Base-by-base conservation (phyloP, 2,113 vertebrate genomes). In the Microtus montanus region DNA sequence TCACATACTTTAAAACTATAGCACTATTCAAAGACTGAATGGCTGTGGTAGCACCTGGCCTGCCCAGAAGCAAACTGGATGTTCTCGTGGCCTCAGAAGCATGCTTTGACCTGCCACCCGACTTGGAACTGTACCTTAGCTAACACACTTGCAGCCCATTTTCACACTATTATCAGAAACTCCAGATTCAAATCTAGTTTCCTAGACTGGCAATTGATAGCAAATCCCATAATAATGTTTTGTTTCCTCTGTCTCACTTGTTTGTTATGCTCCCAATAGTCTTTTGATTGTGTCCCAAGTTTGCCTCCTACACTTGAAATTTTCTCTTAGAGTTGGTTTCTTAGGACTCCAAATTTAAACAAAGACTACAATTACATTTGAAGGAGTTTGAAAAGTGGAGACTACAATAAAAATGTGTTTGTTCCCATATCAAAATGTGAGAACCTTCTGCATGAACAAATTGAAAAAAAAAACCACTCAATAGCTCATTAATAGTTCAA, bases 321-420 rank as follows among this genome's bases (percentile, higher is more conserved):
- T 82, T 96, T 85, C 28, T 89, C 13, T 92, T 89, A 49, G 33
- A 26, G 19, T 52, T 7, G 77, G 28, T 71, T 93, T 96, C 63
- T 58, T 47, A 24, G 13, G 35, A 22, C 80, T 30, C 15, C 61
- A 19, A 92, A 86, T 8, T 52, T 95, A 86, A 74, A 87, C 71
- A 11, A 41, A 38, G 33, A 30, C 47, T 93, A 85, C 2, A 0
- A 73, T 77, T 63, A 30, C 68, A 96, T 70, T 44, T 70, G 10
- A 63, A 92, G n/a, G 19, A 61, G 49, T 91, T 84, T 68, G 12
- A 78, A 75, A 93, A 87, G 7, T 89, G 24, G 71, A 14, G 92
- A 87, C 54, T 70, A 44, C 68, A 49, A 90, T 90, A 28, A 15
- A 75, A 93, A 90, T 92, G 15, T 74, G 7, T 52, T 49, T 78